Conservation (phyloP, 1,140 invertebrate species). For the Coptotermes formosanus region DNA sequence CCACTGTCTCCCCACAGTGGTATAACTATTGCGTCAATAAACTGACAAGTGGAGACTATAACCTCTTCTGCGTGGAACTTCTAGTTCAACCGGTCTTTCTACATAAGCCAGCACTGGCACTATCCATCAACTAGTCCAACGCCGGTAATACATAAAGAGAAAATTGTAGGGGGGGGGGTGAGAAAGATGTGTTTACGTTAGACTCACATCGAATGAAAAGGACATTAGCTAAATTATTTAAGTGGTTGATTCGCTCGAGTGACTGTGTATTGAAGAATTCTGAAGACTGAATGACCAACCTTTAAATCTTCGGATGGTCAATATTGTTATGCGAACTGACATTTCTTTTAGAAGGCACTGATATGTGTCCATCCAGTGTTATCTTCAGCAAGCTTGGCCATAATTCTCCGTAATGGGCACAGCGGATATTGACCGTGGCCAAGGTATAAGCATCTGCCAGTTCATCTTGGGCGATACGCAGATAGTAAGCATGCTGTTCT, state of each 20-base stretch:
- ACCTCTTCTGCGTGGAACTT: no score
- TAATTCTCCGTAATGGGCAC: conserved; percentile 1
- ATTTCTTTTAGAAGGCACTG: not conserved
- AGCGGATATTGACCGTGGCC: not conserved
- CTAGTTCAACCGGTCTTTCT: no score
- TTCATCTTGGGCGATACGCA: not conserved
- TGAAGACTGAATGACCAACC: not conserved
- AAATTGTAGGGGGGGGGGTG: no score
- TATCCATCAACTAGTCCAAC: no score
- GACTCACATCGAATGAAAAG: no score
- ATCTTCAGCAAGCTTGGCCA: not conserved
- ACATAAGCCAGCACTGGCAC: no score
- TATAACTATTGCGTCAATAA: no score
- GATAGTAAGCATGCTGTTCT: no score
- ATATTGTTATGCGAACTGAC: not conserved
- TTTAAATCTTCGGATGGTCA: not conserved
- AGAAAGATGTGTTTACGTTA: no score
- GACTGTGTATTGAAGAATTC: not conserved
- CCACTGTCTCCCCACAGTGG: no score
- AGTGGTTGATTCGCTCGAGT: not conserved
- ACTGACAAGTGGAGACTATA: no score
- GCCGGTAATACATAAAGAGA: no score
- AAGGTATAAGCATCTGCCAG: not conserved
- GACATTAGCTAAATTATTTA: not conserved
- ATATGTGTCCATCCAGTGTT: not conserved